These are phyloP conservation scores for Procambarus clarkii DNA, from an alignment of 1,140 invertebrate species.

Conservation along the genomic window DNA sequence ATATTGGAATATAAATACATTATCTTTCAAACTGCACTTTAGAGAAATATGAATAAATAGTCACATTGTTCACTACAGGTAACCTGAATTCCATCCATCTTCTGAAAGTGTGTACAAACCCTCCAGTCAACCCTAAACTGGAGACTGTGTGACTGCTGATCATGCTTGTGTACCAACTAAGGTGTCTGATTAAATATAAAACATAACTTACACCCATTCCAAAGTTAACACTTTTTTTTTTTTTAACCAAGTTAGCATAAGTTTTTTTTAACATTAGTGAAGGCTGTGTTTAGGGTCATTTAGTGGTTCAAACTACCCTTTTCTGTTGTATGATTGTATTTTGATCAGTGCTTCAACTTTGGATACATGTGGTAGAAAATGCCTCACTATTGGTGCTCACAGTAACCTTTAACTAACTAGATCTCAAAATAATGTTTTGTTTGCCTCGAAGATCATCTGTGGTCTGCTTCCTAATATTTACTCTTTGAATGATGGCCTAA, in stretches of 20 bases:
- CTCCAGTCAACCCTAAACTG: neutral
- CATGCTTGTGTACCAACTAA: neutral
- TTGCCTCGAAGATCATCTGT: constrained; percentile 30
- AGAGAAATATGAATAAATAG: neutral
- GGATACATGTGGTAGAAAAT: constrained; percentile 17
- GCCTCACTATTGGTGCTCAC: constrained; percentile 52
- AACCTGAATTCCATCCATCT: constrained; percentile 46
- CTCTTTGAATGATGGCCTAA: neutral
- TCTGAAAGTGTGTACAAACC: neutral
- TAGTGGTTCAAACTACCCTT: neutral
- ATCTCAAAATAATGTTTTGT: constrained; percentile 52
- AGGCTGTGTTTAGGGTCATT: constrained; percentile 35
- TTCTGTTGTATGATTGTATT: constrained; percentile 5
- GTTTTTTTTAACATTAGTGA: constrained; percentile 42
- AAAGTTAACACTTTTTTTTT: constrained; percentile 31
- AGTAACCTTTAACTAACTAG: constrained; percentile 47
- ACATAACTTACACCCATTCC: constrained; percentile 38
- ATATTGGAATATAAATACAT: too few species aligned
- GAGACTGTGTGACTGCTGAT: neutral
- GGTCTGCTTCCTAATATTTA: constrained; percentile 9
- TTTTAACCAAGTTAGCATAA: constrained; percentile 54
- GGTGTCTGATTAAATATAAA: neutral
- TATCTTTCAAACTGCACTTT: neutral
- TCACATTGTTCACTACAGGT: neutral
- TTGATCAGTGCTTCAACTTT: constrained; percentile 21